These are phyloP conservation scores for Asarcornis scutulata DNA, from an alignment of 2,113 vertebrate species.

Conservation along the genomic window DNA sequence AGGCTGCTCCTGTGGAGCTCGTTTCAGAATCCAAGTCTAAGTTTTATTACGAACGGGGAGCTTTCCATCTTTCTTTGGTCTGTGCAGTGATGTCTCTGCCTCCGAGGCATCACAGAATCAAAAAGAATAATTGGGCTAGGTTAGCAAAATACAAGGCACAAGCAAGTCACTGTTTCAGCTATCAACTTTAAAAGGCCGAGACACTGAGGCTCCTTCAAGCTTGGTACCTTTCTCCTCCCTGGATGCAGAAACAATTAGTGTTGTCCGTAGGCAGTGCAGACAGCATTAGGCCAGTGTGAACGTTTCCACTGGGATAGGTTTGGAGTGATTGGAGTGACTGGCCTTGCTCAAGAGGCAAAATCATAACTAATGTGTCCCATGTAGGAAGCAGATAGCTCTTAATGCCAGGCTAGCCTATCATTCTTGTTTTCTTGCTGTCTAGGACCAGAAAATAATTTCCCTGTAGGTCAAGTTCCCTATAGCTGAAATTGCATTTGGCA, in stretches of 20 bases:
- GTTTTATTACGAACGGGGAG: background rate
- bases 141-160: background rate
- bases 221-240: background rate
- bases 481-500: background rate
- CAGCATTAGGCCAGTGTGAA: background rate
- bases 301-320: background rate
- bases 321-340: background rate
- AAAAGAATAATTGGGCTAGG: background rate
- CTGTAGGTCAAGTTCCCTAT: background rate
- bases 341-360: background rate
- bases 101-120: background rate
- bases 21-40: background rate
- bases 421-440: background rate
- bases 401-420: background rate
- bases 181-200: background rate
- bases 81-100: background rate
- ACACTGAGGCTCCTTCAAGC: background rate
- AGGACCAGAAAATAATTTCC: background rate
- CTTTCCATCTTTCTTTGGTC: background rate
- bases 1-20: constrained; percentile 26
- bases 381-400: background rate
- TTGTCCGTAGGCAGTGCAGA: background rate
- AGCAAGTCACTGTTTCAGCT: background rate
- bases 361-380: background rate
- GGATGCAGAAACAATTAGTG: background rate